These are phyloP conservation scores for Pachycephus smyrnensis DNA, from an alignment of 2,888 invertebrate genomes.

Conservation along the genomic window DNA sequence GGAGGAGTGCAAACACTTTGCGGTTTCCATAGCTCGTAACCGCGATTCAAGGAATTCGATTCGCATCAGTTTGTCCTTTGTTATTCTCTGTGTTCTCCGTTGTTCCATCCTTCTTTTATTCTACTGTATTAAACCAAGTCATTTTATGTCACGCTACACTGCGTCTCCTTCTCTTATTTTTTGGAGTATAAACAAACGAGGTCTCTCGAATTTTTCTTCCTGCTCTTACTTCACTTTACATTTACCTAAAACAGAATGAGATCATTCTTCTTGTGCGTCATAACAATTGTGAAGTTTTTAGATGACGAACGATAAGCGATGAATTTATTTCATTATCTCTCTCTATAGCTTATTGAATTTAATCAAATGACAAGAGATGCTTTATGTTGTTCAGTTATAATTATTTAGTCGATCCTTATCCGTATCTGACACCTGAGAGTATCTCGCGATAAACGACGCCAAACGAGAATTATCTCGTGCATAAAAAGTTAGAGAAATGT, in stretches of 20 bases:
- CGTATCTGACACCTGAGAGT: background rate
- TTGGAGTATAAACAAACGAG: background rate
- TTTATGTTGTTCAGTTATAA: background rate
- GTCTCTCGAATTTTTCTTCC: background rate
- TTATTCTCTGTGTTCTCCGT: background rate
- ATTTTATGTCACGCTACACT: background rate
- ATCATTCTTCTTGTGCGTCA: background rate
- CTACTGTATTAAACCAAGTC: background rate
- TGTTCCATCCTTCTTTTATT: background rate
- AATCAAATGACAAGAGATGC: background rate
- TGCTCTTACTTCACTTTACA: background rate
- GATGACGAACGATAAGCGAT: background rate
- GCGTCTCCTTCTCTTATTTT: background rate
- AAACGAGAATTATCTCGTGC: background rate
- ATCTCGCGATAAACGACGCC: background rate
- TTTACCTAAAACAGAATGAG: background rate
- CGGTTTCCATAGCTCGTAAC: constrained; percentile 41
- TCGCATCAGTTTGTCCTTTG: background rate
- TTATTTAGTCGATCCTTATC: background rate
- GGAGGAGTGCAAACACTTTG: constrained; percentile 36
- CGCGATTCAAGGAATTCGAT: constrained; percentile 20
- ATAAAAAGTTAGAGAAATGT: background rate
- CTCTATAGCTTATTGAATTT: background rate
- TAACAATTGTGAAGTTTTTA: background rate
- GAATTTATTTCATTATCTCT: background rate